phyloP scores from a whole-genome alignment of 1,140 invertebrate species.

The Panonychus citri region DNA sequence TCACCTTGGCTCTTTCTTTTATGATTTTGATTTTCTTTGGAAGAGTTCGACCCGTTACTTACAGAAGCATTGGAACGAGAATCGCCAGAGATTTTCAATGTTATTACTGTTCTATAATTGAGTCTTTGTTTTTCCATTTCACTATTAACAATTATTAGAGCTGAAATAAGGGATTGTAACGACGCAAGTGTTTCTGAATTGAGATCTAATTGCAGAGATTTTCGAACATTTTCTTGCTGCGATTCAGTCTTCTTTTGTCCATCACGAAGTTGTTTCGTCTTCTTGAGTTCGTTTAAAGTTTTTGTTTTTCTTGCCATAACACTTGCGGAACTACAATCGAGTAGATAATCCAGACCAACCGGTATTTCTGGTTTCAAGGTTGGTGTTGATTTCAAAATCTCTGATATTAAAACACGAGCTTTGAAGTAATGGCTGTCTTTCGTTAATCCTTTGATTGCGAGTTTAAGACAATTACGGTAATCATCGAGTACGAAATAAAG shows the following conservation, averaged over 20 bases:
- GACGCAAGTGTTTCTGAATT: neutral
- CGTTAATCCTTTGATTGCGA: conserved; percentile 1
- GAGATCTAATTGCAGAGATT: neutral
- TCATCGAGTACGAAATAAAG: conserved; percentile 7
- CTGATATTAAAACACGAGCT: neutral
- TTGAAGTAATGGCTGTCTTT: neutral
- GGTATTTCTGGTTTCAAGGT: too few species aligned
- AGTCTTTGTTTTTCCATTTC: too few species aligned
- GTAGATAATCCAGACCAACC: too few species aligned
- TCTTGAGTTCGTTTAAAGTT: neutral
- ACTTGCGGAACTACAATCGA: too few species aligned
- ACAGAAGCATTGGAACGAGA: too few species aligned
- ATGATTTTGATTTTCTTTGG: too few species aligned
- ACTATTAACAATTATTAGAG: neutral
- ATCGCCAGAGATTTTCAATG: too few species aligned
- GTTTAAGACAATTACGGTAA: neutral
- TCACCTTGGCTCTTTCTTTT: too few species aligned
- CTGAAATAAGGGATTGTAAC: neutral
- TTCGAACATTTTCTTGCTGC: neutral
- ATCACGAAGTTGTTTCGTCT: neutral
- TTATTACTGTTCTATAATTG: too few species aligned
- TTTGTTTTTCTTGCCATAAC: neutral
- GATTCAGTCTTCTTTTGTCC: neutral
- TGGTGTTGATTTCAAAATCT: conserved; percentile 3
- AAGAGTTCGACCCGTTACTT: too few species aligned